phyloP scores from a whole-genome alignment of 2,113 vertebrate species.

The Cheirogaleus medius region DNA sequence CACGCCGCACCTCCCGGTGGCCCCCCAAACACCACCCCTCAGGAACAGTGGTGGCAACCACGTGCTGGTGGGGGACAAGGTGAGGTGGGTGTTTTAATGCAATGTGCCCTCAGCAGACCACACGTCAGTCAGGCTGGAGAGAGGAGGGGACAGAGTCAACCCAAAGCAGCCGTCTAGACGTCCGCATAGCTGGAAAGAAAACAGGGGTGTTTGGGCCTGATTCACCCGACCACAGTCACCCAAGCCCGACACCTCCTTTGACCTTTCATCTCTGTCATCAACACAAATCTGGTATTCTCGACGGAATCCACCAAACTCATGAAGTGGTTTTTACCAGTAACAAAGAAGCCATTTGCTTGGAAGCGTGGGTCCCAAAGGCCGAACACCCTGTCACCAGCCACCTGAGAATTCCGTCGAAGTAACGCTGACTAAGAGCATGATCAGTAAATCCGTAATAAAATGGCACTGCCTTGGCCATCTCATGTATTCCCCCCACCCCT shows the following conservation, averaged over 20 bases:
- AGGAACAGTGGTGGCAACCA: neutral
- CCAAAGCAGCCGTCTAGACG: neutral
- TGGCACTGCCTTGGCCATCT: too few species aligned
- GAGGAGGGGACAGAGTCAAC: neutral
- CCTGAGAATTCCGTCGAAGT: neutral
- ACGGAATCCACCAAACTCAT: neutral
- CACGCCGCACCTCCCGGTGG: neutral
- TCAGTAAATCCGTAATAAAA: too few species aligned
- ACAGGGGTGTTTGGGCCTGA: neutral
- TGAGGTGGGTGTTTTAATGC: neutral
- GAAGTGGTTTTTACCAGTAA: neutral
- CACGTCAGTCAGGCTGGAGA: neutral
- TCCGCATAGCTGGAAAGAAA: neutral
- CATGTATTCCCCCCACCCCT: neutral
- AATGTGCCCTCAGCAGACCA: neutral
- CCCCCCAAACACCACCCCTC: neutral
- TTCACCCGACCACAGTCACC: neutral
- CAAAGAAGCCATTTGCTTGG: neutral
- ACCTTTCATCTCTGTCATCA: neutral
- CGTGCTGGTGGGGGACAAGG: accelerated
- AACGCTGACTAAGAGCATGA: neutral
- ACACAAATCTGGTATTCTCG: neutral
- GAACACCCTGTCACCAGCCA: neutral
- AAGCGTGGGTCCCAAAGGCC: accelerated
- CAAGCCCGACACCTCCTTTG: neutral